phyloP scores from a whole-genome alignment of 2,113 vertebrate species.

The Stictonetta naevosa region DNA sequence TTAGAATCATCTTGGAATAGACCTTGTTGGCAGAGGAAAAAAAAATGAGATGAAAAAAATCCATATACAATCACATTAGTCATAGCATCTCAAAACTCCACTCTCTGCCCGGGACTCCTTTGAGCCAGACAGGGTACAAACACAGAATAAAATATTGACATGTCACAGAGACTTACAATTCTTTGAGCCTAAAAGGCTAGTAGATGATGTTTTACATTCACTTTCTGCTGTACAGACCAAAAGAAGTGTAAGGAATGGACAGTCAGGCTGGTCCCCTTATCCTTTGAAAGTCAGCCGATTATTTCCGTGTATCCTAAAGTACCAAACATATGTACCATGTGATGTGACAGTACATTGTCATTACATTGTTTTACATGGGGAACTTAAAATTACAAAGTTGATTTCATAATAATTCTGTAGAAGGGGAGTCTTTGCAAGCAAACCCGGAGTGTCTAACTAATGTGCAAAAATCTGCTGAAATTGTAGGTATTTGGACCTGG shows the following conservation, averaged over 20 bases:
- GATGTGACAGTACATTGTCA: not conserved
- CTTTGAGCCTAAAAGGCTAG: not conserved
- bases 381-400: not conserved
- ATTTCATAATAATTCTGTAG: not conserved
- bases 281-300: not conserved
- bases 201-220: not conserved
- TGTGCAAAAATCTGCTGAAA: not conserved
- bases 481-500: not conserved
- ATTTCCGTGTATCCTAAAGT: not conserved
- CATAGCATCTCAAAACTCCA: not conserved
- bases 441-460: not conserved
- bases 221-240: not conserved
- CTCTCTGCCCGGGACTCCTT: not conserved
- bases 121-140: not conserved
- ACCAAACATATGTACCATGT: not conserved
- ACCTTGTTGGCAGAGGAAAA: not conserved
- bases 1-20: not conserved
- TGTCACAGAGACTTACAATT: constrained; percentile 7
- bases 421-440: not conserved
- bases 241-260: not conserved
- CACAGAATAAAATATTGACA: constrained; percentile 17
- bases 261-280: not conserved
- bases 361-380: not conserved
- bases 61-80: not conserved
- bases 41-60: not conserved